Conservation (phyloP, 2,888 invertebrate genomes). For the Eretmocerus hayati region DNA sequence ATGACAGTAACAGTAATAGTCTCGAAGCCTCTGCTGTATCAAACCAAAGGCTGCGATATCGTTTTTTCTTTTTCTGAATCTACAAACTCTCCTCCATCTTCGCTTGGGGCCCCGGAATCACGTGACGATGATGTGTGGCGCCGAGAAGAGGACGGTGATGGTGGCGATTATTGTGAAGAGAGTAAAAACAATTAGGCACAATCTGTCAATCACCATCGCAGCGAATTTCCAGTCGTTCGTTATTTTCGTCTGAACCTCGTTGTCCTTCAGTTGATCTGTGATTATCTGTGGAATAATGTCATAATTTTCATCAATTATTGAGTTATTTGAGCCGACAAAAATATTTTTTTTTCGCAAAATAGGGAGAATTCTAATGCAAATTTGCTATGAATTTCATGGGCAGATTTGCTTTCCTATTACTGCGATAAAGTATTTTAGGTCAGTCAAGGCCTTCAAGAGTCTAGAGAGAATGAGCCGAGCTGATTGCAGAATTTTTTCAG, state of each 20-base stretch:
- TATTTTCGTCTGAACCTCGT: conserved; percentile 89
- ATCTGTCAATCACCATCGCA: conserved; percentile 99
- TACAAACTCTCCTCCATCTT: conserved; percentile 8
- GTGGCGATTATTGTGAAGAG: conserved; percentile 96
- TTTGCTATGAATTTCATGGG: too few relatives aligned
- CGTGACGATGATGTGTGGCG: conserved; percentile 92
- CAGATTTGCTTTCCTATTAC: too few relatives aligned
- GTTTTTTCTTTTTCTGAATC: conserved; percentile 28
- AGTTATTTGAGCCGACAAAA: too few relatives aligned
- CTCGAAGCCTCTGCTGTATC: background rate
- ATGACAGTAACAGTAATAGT: conserved; percentile 5
- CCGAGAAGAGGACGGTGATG: conserved; percentile 92
- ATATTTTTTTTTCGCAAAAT: too few relatives aligned
- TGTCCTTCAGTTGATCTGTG: conserved; percentile 79
- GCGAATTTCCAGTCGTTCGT: conserved; percentile 99
- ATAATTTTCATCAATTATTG: too few relatives aligned
- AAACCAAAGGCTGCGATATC: background rate
- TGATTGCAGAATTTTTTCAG: too few relatives aligned
- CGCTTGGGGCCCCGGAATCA: conserved; percentile 41
- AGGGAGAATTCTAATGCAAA: too few relatives aligned
- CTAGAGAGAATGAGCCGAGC: too few relatives aligned
- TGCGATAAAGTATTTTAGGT: too few relatives aligned
- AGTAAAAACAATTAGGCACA: conserved; percentile 99
- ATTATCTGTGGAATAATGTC: conserved; percentile 49
- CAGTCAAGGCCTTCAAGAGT: too few relatives aligned